A percentile compares a stretch with the other conserved stretches of the same genome.
Evolutionary conservation across 2,113 vertebrate species (phyloP).

Genomic region (Pituophis catenifer): DNA sequence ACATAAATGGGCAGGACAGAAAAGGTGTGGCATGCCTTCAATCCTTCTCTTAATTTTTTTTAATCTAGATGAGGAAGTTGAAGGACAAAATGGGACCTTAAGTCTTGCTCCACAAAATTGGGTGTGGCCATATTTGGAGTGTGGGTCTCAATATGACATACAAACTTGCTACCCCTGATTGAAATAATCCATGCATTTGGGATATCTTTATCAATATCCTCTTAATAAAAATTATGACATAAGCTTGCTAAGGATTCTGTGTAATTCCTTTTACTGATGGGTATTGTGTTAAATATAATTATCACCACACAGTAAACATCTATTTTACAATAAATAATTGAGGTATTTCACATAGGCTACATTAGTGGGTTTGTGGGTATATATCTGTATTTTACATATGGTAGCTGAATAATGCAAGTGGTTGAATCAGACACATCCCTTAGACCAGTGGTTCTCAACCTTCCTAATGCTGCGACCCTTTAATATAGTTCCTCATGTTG

Average conservation of each 20-base stretch:
- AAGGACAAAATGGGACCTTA: neutral
- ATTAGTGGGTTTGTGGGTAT: neutral
- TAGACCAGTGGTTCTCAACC: too few species aligned
- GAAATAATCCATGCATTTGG: neutral
- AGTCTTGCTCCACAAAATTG: neutral
- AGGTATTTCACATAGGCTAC: neutral
- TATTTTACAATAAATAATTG: neutral
- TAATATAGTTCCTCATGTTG: too few species aligned
- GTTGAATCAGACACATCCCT: neutral
- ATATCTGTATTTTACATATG: neutral
- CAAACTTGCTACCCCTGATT: neutral
- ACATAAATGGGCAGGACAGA: neutral
- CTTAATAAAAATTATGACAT: neutral
- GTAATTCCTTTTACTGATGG: neutral
- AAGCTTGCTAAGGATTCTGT: neutral
- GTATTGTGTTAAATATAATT: neutral
- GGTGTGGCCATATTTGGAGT: neutral
- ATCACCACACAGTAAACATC: neutral
- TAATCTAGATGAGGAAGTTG: neutral
- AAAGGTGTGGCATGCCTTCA: neutral
- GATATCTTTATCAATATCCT: neutral
- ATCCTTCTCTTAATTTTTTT: neutral
- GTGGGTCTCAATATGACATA: neutral
- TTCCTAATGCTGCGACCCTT: too few species aligned
- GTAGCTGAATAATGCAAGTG: neutral